Conservation (phyloP, 2,888 invertebrate species). For the Oxytorus armatus region DNA sequence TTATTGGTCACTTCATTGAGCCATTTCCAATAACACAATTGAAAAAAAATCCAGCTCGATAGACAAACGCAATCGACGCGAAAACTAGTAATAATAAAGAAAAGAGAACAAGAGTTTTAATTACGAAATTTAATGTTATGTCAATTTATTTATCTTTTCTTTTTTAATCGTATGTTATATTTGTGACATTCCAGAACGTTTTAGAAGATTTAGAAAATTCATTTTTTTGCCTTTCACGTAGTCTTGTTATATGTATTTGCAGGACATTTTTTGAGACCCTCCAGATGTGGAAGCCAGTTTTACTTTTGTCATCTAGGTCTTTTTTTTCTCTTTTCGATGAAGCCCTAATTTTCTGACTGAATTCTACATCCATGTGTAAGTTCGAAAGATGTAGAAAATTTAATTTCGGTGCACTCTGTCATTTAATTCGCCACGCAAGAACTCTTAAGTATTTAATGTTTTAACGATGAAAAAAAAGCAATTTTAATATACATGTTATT, state of each 20-base stretch:
- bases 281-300: slow-evolving; percentile 81
- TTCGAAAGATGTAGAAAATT: too few relatives aligned
- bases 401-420: too few relatives aligned
- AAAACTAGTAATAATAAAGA: too few relatives aligned
- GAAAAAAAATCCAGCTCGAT: slow-evolving; percentile 33
- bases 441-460: too few relatives aligned
- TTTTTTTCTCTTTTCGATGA: too few relatives aligned
- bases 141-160: slow-evolving; percentile 68
- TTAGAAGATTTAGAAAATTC: slow-evolving; percentile 6
- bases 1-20: slow-evolving; percentile 56
- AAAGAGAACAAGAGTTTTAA: too few relatives aligned
- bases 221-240: slow-evolving; percentile 69
- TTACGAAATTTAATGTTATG: too few relatives aligned
- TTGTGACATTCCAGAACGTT: slow-evolving; percentile 63
- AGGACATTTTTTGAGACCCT: slow-evolving; percentile 82
- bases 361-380: too few relatives aligned
- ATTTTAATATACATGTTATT: too few relatives aligned
- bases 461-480: too few relatives aligned
- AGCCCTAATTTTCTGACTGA: too few relatives aligned
- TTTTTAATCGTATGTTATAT: slow-evolving; percentile 46
- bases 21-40: slow-evolving; percentile 47
- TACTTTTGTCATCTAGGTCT: slow-evolving; percentile 70
- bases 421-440: too few relatives aligned
- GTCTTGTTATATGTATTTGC: slow-evolving; percentile 82
- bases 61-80: slow-evolving; percentile 68